A percentile compares a stretch with the other conserved stretches of the same genome.
Conservation (phyloP, 2,797 vertebrate genomes). For the Poeciliopsis infans region DNA sequence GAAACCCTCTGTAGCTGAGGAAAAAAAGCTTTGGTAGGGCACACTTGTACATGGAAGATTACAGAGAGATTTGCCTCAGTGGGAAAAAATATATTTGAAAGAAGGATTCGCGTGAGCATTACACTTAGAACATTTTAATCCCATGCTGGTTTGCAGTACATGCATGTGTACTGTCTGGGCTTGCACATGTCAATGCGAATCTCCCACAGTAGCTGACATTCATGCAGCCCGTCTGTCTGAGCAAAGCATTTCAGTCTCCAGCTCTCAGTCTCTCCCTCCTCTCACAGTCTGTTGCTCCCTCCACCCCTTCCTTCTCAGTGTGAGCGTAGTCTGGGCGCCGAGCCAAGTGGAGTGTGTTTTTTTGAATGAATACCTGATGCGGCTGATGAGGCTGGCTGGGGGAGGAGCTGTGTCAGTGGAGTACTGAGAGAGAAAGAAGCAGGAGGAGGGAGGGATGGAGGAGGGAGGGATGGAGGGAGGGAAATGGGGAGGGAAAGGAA, state of each 20-base stretch:
- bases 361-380: slow-evolving; percentile 97
- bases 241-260: slow-evolving; percentile 66
- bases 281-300: slow-evolving; percentile 63
- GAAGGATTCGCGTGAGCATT: slow-evolving; percentile 43
- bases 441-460: slow-evolving; percentile 35
- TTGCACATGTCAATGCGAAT: slow-evolving; percentile 38
- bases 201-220: slow-evolving; percentile 60
- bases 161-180: slow-evolving; percentile 38
- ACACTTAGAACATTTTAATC: slow-evolving; percentile 57
- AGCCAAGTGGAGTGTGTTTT: slow-evolving; percentile 85
- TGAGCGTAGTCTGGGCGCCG: slow-evolving; percentile 80
- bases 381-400: slow-evolving; percentile 88
- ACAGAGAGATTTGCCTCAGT: slow-evolving; percentile 61
- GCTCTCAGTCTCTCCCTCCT: slow-evolving; percentile 47
- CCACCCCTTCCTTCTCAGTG: slow-evolving; percentile 61
- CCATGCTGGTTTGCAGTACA: slow-evolving; percentile 16
- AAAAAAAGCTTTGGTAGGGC: background rate
- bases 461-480: background rate
- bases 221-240: slow-evolving; percentile 64
- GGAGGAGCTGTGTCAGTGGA: slow-evolving; percentile 87
- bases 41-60: slow-evolving; percentile 51
- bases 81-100: slow-evolving; percentile 50
- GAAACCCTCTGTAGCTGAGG: slow-evolving; percentile 37
- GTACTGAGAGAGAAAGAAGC: slow-evolving; percentile 76
- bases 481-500: slow-evolving; percentile 40